Conservation (phyloP, 2,797 vertebrate genomes). For the Neopelma chrysocephalum region DNA sequence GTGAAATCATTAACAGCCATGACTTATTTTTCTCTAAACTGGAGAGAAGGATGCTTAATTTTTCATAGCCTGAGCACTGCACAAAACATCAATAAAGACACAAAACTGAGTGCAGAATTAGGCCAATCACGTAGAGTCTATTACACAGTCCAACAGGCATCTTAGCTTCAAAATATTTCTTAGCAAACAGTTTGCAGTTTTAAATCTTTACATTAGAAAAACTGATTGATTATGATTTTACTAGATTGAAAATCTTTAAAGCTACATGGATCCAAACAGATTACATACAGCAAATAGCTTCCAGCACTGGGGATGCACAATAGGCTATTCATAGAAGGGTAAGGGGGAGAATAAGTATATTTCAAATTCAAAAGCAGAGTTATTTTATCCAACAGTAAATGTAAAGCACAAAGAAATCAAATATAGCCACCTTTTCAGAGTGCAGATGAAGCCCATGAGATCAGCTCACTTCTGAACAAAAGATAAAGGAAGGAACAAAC, state of each 20-base stretch:
- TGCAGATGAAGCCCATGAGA: neutral
- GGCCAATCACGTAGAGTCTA: neutral
- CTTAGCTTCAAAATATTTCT: neutral
- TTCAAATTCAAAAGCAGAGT: neutral
- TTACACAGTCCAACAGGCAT: neutral
- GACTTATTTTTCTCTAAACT: neutral
- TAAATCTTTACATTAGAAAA: constrained; percentile 22
- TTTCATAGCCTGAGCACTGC: neutral
- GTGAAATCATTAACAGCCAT: neutral
- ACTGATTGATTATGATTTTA: constrained; percentile 2
- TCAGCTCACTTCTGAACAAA: neutral
- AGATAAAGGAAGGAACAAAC: neutral
- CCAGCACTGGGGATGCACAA: neutral
- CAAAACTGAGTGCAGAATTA: neutral
- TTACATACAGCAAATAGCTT: neutral
- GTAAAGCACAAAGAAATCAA: neutral
- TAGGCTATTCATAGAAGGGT: neutral
- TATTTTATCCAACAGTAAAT: neutral
- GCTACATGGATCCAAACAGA: neutral
- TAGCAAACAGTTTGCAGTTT: neutral
- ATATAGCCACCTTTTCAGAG: neutral
- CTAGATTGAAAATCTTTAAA: constrained; percentile 30
- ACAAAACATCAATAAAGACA: neutral
- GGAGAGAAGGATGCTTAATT: neutral
- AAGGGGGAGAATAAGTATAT: neutral